A percentile compares a stretch with the other conserved stretches of the same genome.
These are phyloP conservation scores for Falco concolor DNA, from an alignment of 2,797 vertebrate species.

Conservation along the genomic window DNA sequence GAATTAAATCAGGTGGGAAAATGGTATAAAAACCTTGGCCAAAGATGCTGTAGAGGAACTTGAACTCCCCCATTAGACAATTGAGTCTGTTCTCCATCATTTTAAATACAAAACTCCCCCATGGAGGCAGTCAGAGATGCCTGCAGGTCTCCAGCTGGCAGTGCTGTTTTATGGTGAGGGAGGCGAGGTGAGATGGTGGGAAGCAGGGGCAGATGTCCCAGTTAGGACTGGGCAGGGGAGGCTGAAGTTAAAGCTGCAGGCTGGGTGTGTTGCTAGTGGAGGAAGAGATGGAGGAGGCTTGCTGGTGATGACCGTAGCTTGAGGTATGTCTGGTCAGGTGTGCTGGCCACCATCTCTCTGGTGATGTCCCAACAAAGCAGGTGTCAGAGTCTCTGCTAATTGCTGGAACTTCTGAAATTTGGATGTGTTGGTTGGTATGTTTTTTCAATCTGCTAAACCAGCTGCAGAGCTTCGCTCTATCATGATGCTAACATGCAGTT, in stretches of 20 bases:
- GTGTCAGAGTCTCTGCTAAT: not conserved
- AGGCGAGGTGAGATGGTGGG: not conserved
- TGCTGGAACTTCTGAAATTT: not conserved
- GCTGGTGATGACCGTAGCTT: rapidly evolving
- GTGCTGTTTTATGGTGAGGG: not conserved
- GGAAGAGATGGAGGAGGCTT: not conserved
- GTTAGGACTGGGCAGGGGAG: not conserved
- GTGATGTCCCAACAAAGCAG: not conserved
- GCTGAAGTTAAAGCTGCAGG: not conserved
- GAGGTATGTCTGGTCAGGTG: not conserved
- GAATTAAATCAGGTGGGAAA: not conserved
- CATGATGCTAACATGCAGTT: not conserved
- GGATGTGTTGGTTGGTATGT: not conserved
- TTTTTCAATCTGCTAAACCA: rapidly evolving
- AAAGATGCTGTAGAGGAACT: not conserved
- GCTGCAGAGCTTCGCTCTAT: not conserved
- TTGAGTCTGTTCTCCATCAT: not conserved
- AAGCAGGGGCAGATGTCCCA: not conserved
- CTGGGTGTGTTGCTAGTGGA: not conserved
- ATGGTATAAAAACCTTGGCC: not conserved
- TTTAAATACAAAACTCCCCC: not conserved
- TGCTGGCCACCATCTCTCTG: not conserved
- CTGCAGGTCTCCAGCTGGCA: not conserved
- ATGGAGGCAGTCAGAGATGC: not conserved
- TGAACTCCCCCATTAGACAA: not conserved